These are phyloP conservation scores for Drosophila chauvacae DNA, from an alignment of 1,140 invertebrate species.

Conservation along the genomic window DNA sequence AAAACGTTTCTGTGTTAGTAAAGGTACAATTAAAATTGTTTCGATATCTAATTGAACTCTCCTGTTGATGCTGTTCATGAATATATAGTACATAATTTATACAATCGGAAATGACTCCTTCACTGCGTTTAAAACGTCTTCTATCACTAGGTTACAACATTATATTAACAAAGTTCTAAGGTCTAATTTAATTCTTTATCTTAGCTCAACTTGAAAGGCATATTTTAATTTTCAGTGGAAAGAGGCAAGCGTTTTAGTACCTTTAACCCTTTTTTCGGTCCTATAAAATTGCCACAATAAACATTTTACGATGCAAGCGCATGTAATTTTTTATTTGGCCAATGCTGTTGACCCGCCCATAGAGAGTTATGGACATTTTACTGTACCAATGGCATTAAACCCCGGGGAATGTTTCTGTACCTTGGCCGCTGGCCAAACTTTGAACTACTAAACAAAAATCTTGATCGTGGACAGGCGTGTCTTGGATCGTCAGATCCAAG, in stretches of 20 bases:
- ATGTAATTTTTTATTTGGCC: background rate
- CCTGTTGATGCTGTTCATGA: no score
- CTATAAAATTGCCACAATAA: background rate
- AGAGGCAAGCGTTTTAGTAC: background rate
- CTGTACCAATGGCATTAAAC: slow-evolving; percentile 34
- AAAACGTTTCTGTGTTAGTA: no score
- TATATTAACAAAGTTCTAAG: no score
- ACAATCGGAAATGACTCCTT: no score
- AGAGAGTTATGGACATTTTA: slow-evolving; percentile 12
- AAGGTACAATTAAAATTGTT: no score
- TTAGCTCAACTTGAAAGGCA: background rate
- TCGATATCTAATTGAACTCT: no score
- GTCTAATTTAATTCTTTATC: no score
- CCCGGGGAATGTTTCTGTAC: slow-evolving; percentile 51
- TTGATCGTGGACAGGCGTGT: slow-evolving; percentile 23
- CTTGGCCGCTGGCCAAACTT: slow-evolving; percentile 32
- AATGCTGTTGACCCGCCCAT: background rate
- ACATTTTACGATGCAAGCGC: slow-evolving; percentile 4
- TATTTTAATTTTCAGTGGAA: background rate
- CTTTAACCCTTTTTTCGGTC: background rate
- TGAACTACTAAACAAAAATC: slow-evolving; percentile 2
- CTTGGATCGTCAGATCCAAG: slow-evolving; percentile 10
- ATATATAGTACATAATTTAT: no score
- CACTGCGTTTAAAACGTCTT: no score
- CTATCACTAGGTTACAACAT: no score